Conservation (phyloP, 2,888 invertebrate genomes). For the Drepana falcataria region DNA sequence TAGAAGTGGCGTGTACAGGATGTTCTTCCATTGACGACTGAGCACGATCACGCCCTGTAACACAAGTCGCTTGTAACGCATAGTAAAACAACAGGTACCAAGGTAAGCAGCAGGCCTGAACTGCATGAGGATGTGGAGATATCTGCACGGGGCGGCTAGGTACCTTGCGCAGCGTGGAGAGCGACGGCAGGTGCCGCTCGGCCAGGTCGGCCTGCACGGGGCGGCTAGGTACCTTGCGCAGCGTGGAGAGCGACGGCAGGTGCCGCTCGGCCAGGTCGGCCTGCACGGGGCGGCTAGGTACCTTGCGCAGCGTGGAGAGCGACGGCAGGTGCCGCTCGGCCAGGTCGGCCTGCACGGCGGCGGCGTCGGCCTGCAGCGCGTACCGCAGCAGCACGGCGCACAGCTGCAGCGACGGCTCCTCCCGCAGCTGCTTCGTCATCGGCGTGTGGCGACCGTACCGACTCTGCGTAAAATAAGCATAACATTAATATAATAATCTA, state of each 20-base stretch:
- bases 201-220: slow-evolving; percentile 89
- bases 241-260: slow-evolving; percentile 91
- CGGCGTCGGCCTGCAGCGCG: slow-evolving; percentile 86
- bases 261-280: slow-evolving; percentile 89
- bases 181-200: slow-evolving; percentile 89
- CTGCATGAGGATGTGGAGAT: too few relatives aligned
- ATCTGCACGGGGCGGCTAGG: too few relatives aligned
- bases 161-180: slow-evolving; percentile 92
- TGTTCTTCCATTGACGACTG: slow-evolving; percentile 98
- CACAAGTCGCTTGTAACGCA: too few relatives aligned
- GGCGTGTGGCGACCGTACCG: slow-evolving; percentile 94
- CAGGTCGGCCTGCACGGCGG: slow-evolving; percentile 89
- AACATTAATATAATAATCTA: too few relatives aligned
- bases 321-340: slow-evolving; percentile 91
- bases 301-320: slow-evolving; percentile 92
- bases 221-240: slow-evolving; percentile 93
- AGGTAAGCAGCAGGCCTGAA: too few relatives aligned
- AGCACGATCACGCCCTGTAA: slow-evolving; percentile 94
- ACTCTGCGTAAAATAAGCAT: slow-evolving; percentile 76
- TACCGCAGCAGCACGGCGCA: slow-evolving; percentile 93
- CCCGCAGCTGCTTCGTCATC: slow-evolving; percentile 92
- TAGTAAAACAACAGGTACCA: too few relatives aligned
- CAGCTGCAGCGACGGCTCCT: slow-evolving; percentile 96
- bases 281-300: slow-evolving; percentile 84
- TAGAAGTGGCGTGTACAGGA: slow-evolving; percentile 93